A percentile compares a stretch with the other conserved stretches of the same genome.
These are phyloP conservation scores for Gopherus flavomarginatus DNA, from an alignment of 2,113 vertebrate species.

Conservation along the genomic window DNA sequence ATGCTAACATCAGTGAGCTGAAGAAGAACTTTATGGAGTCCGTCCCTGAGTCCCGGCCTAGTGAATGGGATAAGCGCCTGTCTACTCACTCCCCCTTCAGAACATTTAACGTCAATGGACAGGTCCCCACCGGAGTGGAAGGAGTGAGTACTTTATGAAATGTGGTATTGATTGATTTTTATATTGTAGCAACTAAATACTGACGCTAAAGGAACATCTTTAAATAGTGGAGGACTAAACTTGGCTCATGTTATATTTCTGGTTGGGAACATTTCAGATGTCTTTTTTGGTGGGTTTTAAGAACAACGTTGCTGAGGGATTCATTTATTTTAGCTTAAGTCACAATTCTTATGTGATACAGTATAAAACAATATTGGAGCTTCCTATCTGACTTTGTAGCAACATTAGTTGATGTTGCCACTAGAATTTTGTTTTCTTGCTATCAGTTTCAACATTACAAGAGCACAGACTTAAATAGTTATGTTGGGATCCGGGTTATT, in stretches of 20 bases:
- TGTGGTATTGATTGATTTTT: accelerated
- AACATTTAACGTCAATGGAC: conserved; percentile 90
- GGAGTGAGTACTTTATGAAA: conserved; percentile 84
- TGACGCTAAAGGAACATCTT: neutral
- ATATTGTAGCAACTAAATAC: neutral
- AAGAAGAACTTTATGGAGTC: conserved; percentile 99
- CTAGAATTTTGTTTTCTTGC: neutral
- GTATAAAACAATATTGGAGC: neutral
- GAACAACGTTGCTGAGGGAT: accelerated
- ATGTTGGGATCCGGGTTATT: neutral
- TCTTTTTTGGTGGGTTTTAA: neutral
- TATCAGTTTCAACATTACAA: neutral
- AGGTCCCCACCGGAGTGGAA: conserved; percentile 87
- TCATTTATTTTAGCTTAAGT: accelerated
- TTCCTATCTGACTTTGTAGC: neutral
- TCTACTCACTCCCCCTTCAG: conserved; percentile 95
- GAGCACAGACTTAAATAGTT: neutral
- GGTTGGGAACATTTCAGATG: accelerated
- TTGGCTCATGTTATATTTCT: neutral
- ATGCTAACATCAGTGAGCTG: conserved; percentile 96
- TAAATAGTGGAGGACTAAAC: neutral
- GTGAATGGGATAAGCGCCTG: conserved; percentile 98
- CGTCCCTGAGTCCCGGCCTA: conserved; percentile 90
- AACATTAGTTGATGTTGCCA: neutral
- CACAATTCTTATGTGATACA: neutral